Evolutionary conservation across 2,797 vertebrate genomes (phyloP), one percentile per base, ranked within the genome.

Genomic region (Thaleichthys pacificus): DNA sequence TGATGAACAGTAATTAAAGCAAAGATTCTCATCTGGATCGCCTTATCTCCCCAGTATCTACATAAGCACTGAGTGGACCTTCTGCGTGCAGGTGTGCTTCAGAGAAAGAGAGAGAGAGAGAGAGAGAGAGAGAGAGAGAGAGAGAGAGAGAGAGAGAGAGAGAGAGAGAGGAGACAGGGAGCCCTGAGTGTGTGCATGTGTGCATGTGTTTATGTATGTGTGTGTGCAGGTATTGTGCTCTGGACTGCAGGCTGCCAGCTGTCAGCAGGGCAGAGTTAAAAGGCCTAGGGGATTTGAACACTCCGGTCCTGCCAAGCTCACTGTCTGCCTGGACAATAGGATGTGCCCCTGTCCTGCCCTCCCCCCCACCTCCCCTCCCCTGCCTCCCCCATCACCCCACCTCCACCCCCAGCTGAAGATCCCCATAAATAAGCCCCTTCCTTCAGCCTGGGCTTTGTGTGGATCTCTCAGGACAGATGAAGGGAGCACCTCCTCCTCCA

Each of bases 201-300:
- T 22, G n/a, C 38, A 35, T 65, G 65, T 66, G 35, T 66, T 35
- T 79, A 79, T 86, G 68, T 85, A 76, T 86, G 82, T 79, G 77
- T 81, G 69, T 69, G 67, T 80, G 72, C 72, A 70, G 79, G 87
- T 61, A 84, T 83, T 86, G 87, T 84, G 87, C 85, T 80, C n/a
- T 35, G 38, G 58, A 74, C 76, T 80, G 83, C 79, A 84, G 80
- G 81, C 83, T 86, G 85, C 83, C 85, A 87, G 86, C 90, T 89
- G 89, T 91, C 89, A 90, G 82, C 85, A 80, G 89, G 87, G 83
- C 84, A 81, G 85, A 88, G 85, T 87, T 90, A 90, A 87, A 89
- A 85, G 84, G 72, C 88, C 87, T 68, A 61, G 17, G 89, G 86
- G 89, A 89, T 85, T 87, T 86, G 82, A 88, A 84, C 81, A 77